phyloP scores from a whole-genome alignment of 2,113 vertebrate species.

The Bubalus kerabau region DNA sequence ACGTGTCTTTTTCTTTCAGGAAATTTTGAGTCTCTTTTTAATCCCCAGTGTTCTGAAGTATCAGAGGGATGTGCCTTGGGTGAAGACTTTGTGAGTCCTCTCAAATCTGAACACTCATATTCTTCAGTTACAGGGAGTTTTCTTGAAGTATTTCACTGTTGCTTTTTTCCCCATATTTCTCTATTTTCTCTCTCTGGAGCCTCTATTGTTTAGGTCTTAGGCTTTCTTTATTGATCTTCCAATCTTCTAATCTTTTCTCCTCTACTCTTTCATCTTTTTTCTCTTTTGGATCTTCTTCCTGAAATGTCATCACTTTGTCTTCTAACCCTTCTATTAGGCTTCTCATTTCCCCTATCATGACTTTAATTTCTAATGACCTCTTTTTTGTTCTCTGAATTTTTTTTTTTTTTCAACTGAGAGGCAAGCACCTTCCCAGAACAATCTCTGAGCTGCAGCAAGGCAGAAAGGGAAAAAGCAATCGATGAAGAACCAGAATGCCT shows the following conservation, averaged over 20 bases:
- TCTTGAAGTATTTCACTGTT: not conserved
- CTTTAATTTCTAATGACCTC: not conserved
- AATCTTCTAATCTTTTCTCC: not conserved
- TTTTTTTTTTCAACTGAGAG: not conserved
- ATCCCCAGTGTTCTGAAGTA: not conserved
- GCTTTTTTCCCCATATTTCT: not conserved
- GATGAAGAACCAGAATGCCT: not conserved
- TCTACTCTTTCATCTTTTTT: not conserved
- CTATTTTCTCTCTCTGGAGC: not conserved
- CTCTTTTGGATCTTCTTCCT: not conserved
- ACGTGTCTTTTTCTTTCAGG: not conserved
- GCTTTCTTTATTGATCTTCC: not conserved
- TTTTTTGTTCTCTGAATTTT: not conserved
- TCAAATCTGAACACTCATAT: not conserved
- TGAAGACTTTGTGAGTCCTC: not conserved
- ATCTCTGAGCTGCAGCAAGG: not conserved
- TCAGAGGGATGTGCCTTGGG: not conserved
- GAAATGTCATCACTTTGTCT: not conserved
- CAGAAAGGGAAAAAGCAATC: not conserved
- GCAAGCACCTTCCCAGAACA: not conserved
- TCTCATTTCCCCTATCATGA: not conserved
- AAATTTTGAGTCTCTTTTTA: not conserved
- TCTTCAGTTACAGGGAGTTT: not conserved
- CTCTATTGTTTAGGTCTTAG: not conserved
- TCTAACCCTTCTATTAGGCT: not conserved